Evolutionary conservation across 1,140 invertebrate genomes (phyloP), one percentile per base, ranked within the genome.

Genomic region (Drosophila erecta): DNA sequence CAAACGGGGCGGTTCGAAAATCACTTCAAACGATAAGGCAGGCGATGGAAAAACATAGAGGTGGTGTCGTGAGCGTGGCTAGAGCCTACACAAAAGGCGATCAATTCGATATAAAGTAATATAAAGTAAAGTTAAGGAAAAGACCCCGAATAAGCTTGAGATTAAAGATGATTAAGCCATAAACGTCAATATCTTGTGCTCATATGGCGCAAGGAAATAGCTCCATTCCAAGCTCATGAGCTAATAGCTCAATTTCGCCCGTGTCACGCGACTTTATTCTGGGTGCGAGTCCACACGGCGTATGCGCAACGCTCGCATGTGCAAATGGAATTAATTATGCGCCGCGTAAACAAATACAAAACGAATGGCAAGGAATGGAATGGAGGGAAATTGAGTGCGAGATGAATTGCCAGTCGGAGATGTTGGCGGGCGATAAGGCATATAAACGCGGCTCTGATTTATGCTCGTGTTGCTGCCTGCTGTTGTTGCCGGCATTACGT

Each of bases 251-350:
- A 61, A 65, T 61, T 65, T 40, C 10, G 17, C n/a, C 38, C 67
- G 65, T 71, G 50, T 62, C 57, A 74, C 57, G 51, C 40, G 20
- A 27, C 38, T 33, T 33, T 11, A 8, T 35, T 27, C 11, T 17
- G 11, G 15, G 11, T 41, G 15, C 24, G 30, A 41, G 24, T 10
- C 44, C 7, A 67, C 73, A 57, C 41, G 79, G 79, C 79, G 79
- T 81, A 81, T 81, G 79, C 74, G 76, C 80, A 79, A 79, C 49
- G 65, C 65, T 87, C 59, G 83, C 83, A 87, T 87, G 83, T 69
- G 84, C 79, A 87, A 73, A 59, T 49, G 71, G 84, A 83, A 87
- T 87, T 89, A 87, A 87, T 87, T 87, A 87, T 87, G 76, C 72
- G 60, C 53, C 67, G 37, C 69, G 57, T 73, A 73, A 74, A 73